Percentiles rank a stretch among this genome's conserved stretches.
Evolutionary conservation across 2,888 invertebrate genomes (phyloP).

Genomic region (Caradrina clavipalpis): DNA sequence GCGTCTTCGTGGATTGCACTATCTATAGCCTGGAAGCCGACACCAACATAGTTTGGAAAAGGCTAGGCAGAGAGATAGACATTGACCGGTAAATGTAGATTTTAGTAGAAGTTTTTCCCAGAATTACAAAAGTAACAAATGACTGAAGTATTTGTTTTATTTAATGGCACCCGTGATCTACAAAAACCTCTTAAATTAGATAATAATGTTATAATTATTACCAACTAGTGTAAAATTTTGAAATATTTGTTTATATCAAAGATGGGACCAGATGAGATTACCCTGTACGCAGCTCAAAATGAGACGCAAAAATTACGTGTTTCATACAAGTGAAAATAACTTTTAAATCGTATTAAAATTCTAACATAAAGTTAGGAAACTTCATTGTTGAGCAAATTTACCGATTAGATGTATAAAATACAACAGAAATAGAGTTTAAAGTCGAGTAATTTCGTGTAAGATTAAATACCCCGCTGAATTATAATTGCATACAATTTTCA

Average conservation of each 20-base stretch:
- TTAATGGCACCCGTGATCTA: conserved; percentile 30
- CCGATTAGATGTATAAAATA: background rate
- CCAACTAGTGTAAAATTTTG: background rate
- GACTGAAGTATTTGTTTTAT: conserved; percentile 2
- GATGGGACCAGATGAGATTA: conserved; percentile 17
- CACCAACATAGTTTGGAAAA: too few species aligned
- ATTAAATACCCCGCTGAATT: too few species aligned
- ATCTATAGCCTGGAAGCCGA: too few species aligned
- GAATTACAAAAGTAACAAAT: conserved; percentile 9
- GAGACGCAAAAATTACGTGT: background rate
- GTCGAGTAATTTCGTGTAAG: too few species aligned
- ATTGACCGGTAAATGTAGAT: background rate
- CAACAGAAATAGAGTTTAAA: too few species aligned
- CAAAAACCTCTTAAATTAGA: background rate
- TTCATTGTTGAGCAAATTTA: too few species aligned
- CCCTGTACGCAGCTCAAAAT: background rate
- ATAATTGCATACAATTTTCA: too few species aligned
- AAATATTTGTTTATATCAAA: background rate
- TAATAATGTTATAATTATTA: background rate
- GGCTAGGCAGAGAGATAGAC: too few species aligned
- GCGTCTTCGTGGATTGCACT: too few species aligned
- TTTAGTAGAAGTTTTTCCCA: background rate
- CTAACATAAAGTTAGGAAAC: too few species aligned
- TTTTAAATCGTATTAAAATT: too few species aligned
- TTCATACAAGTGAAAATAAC: too few species aligned